A percentile compares a stretch with the other conserved stretches of the same genome.
These are phyloP conservation scores for Linurgus olivaceus DNA, from an alignment of 2,797 vertebrate genomes.

Conservation along the genomic window DNA sequence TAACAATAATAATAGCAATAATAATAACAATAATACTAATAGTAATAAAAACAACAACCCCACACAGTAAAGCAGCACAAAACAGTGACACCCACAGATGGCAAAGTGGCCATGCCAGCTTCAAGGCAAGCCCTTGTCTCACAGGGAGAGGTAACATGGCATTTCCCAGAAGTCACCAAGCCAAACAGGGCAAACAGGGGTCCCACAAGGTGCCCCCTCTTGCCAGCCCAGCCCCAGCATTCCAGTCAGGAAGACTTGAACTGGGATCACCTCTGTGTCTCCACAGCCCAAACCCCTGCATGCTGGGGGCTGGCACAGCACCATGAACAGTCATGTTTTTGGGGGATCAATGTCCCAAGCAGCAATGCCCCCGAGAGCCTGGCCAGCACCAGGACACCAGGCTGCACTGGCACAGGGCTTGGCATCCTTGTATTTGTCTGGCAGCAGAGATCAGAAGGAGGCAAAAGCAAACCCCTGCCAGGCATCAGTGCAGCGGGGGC, in stretches of 20 bases:
- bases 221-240: not conserved
- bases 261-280: not conserved
- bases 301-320: not conserved
- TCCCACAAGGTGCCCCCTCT: fast-evolving
- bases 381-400: not conserved
- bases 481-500: fast-evolving
- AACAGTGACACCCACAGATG: not conserved
- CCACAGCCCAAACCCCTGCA: not conserved
- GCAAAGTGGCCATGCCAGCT: not conserved
- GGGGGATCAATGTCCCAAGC: fast-evolving
- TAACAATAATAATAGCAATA: not conserved
- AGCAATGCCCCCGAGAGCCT: not conserved
- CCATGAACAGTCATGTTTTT: fast-evolving
- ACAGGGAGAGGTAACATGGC: not conserved
- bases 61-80: not conserved
- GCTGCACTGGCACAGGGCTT: fast-evolving
- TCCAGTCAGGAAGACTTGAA: not conserved
- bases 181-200: not conserved
- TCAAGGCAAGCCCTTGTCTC: not conserved
- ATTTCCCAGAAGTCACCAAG: not conserved
- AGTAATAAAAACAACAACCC: not conserved
- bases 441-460: not conserved
- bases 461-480: not conserved
- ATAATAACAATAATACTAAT: fast-evolving
- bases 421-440: fast-evolving